Percentiles rank a stretch among this genome's conserved stretches.
These are phyloP conservation scores for Diaprepes abbreviatus DNA, from an alignment of 2,888 invertebrate species.

Conservation along the genomic window DNA sequence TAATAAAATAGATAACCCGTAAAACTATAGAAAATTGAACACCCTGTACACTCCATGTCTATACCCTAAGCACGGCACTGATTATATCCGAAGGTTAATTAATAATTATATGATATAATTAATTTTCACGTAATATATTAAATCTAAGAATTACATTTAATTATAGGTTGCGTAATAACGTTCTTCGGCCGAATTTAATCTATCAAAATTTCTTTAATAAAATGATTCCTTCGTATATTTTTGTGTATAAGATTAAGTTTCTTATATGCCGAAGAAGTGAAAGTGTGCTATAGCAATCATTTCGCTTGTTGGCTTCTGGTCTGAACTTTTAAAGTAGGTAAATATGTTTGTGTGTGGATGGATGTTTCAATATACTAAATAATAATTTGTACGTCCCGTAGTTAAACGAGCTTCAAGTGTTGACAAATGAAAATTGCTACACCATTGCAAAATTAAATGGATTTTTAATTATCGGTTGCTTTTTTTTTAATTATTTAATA, in stretches of 20 bases:
- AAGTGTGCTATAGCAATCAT: conserved; percentile 39
- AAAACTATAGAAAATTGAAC: too few species aligned
- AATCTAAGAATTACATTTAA: not conserved
- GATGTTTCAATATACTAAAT: conserved; percentile 26
- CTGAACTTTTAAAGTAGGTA: conserved; percentile 61
- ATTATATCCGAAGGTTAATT: too few species aligned
- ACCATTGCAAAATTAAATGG: not conserved
- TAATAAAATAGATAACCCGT: too few species aligned
- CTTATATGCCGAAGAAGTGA: conserved; percentile 38
- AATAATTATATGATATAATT: too few species aligned
- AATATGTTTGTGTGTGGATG: conserved; percentile 51
- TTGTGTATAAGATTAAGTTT: not conserved
- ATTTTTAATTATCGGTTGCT: not conserved
- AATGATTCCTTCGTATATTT: too few species aligned
- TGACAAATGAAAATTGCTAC: not conserved
- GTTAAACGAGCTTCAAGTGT: not conserved
- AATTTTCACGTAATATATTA: not conserved
- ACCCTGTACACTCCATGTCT: too few species aligned
- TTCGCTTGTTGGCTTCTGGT: conserved; percentile 40
- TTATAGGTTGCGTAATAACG: not conserved
- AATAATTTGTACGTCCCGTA: conserved; percentile 4
- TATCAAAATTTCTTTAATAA: conserved; percentile 2
- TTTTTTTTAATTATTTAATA: not conserved
- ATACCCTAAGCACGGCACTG: too few species aligned
- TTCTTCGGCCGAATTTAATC: not conserved